These are phyloP conservation scores for Cyclina sinensis DNA, from an alignment of 1,140 invertebrate genomes.

Conservation along the genomic window DNA sequence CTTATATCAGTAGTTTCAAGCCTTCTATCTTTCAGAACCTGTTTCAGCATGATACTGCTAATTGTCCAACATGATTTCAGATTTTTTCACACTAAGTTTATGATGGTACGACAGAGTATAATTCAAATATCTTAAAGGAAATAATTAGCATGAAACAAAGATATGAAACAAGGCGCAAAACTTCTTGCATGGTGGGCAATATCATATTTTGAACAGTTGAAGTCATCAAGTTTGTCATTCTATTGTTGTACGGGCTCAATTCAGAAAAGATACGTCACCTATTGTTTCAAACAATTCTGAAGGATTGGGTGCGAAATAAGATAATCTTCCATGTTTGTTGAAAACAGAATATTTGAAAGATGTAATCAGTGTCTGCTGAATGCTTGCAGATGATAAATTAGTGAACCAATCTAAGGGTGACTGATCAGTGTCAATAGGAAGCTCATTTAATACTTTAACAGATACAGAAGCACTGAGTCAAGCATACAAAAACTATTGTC, in stretches of 20 bases:
- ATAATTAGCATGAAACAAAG: too few species aligned
- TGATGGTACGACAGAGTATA: too few species aligned
- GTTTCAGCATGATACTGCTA: too few species aligned
- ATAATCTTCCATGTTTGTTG: not conserved
- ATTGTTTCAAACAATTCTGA: constrained; percentile 11
- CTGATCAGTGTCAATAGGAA: constrained; percentile 46
- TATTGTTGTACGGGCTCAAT: not conserved
- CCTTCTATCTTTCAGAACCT: too few species aligned
- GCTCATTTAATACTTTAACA: constrained; percentile 38
- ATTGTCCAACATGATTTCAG: too few species aligned
- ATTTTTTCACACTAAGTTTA: too few species aligned
- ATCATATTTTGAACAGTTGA: not conserved
- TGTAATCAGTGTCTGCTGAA: constrained; percentile 5
- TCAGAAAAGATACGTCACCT: not conserved
- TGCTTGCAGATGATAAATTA: constrained; percentile 37
- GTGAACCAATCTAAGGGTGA: constrained; percentile 32
- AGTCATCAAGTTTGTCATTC: constrained; percentile 7
- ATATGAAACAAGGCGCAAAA: not conserved
- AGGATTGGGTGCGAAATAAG: constrained; percentile 5
- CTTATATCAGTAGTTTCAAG: too few species aligned
- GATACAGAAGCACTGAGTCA: constrained; percentile 22
- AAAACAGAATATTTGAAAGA: not conserved
- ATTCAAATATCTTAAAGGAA: too few species aligned
- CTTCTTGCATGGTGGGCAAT: not conserved
- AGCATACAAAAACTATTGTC: constrained; percentile 11